Evolutionary conservation across 2,797 vertebrate species (phyloP).

Genomic region (Limnodromus scolopaceus): DNA sequence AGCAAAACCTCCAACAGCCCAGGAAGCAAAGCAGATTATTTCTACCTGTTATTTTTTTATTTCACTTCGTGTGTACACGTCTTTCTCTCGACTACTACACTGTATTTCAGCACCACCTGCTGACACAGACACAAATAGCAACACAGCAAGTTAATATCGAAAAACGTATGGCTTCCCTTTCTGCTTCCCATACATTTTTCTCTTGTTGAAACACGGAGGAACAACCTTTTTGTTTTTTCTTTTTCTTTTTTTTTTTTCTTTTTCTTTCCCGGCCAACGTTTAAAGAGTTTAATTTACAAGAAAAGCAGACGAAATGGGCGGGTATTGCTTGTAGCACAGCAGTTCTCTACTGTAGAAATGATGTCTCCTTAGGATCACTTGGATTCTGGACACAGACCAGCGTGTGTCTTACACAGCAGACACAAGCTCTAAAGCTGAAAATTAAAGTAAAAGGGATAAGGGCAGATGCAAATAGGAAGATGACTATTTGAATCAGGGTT

Average conservation of each 20-base stretch:
- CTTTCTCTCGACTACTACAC: background rate
- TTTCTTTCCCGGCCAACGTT: fast-evolving
- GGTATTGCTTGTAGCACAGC: background rate
- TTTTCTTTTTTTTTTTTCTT: fast-evolving
- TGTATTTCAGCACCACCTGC: slow-evolving; percentile 67
- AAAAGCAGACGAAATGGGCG: background rate
- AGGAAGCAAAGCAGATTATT: background rate
- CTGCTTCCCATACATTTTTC: fast-evolving
- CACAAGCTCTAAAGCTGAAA: background rate
- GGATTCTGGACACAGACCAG: fast-evolving
- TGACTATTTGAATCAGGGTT: background rate
- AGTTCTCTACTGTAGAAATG: background rate
- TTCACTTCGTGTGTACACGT: background rate
- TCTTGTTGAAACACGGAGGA: fast-evolving
- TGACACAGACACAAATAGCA: background rate
- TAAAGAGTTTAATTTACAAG: background rate
- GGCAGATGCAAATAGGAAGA: background rate
- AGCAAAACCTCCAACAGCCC: background rate
- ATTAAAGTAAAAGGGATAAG: background rate
- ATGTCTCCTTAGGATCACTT: background rate
- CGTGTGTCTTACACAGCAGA: background rate
- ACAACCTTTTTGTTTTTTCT: too few species aligned
- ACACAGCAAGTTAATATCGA: background rate
- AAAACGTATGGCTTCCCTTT: background rate
- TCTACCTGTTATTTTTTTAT: background rate